Evolutionary conservation across 2,888 invertebrate genomes (phyloP).

Genomic region (Pterostichus madidus): DNA sequence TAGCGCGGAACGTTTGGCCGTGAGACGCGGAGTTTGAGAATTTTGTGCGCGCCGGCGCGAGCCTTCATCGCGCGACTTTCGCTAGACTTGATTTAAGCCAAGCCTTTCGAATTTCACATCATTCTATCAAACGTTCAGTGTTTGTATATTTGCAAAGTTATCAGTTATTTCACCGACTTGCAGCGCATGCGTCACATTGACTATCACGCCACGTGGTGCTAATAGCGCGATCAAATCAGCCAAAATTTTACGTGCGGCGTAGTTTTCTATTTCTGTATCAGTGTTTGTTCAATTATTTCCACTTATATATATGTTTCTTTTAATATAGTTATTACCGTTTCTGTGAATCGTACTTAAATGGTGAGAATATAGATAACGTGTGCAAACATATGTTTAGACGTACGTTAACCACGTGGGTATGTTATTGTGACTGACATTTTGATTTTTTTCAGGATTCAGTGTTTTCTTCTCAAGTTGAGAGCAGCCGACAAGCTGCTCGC

Average conservation of each 20-base stretch:
- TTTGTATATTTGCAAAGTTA: constrained; percentile 55
- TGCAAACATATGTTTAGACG: constrained; percentile 59
- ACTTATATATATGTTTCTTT: not conserved
- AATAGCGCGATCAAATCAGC: constrained; percentile 2
- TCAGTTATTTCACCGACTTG: constrained; percentile 50
- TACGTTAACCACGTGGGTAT: constrained; percentile 42
- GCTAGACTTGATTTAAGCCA: constrained; percentile 43
- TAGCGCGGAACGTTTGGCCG: constrained; percentile 19
- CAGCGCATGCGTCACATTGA: constrained; percentile 45
- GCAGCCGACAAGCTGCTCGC: constrained; percentile 56
- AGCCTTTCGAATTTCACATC: constrained; percentile 61
- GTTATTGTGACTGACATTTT: constrained; percentile 59
- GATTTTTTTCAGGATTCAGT: constrained; percentile 75
- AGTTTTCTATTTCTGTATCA: constrained; percentile 11
- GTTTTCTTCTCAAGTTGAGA: constrained; percentile 7
- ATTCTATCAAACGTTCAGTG: constrained; percentile 39
- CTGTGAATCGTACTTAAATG: constrained; percentile 4
- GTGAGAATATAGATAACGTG: constrained; percentile 25
- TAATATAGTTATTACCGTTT: constrained; percentile 18
- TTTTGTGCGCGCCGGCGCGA: constrained; percentile 41
- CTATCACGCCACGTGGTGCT: constrained; percentile 55
- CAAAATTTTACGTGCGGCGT: constrained; percentile 2
- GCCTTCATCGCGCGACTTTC: constrained; percentile 54
- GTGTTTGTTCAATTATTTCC: not conserved
- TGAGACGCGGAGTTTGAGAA: constrained; percentile 31